phyloP scores from a whole-genome alignment of 2,888 invertebrate genomes.

The Phrixothrix hirtus region DNA sequence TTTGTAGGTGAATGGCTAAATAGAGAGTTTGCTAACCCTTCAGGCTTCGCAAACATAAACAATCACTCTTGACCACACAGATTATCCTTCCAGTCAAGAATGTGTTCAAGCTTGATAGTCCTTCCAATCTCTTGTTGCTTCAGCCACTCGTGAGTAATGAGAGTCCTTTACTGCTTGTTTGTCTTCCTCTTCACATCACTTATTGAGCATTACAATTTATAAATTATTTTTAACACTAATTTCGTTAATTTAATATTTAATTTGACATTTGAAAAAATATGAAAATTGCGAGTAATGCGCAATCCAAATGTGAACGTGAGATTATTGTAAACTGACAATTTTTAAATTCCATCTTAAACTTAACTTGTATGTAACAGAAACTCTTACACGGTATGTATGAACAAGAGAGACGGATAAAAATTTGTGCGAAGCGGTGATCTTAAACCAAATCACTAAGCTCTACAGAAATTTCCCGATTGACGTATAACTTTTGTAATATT shows the following conservation, averaged over 20 bases:
- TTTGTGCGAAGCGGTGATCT: too few relatives aligned
- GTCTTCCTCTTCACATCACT: slow-evolving; percentile 15
- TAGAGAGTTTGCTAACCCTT: slow-evolving; percentile 34
- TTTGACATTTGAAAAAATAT: too few relatives aligned
- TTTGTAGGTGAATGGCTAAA: slow-evolving; percentile 22
- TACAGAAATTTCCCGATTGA: too few relatives aligned
- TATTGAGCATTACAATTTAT: neutral
- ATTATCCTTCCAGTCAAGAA: slow-evolving; percentile 39
- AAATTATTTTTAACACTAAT: neutral
- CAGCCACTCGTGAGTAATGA: slow-evolving; percentile 30
- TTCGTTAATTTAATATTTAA: neutral
- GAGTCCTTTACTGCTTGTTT: slow-evolving; percentile 21
- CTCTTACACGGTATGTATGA: too few relatives aligned
- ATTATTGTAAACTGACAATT: too few relatives aligned
- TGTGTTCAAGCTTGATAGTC: slow-evolving; percentile 36
- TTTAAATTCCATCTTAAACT: too few relatives aligned
- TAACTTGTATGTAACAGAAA: too few relatives aligned
- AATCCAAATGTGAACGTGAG: too few relatives aligned
- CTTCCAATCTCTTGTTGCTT: slow-evolving; percentile 34
- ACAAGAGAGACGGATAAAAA: too few relatives aligned
- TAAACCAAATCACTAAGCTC: too few relatives aligned
- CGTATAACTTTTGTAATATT: too few relatives aligned
- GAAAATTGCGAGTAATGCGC: too few relatives aligned
- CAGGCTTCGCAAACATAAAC: slow-evolving; percentile 37
- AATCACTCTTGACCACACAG: slow-evolving; percentile 39